Base-by-base conservation (phyloP, 2,888 invertebrate species). In the Tromatobia lineatoria region DNA sequence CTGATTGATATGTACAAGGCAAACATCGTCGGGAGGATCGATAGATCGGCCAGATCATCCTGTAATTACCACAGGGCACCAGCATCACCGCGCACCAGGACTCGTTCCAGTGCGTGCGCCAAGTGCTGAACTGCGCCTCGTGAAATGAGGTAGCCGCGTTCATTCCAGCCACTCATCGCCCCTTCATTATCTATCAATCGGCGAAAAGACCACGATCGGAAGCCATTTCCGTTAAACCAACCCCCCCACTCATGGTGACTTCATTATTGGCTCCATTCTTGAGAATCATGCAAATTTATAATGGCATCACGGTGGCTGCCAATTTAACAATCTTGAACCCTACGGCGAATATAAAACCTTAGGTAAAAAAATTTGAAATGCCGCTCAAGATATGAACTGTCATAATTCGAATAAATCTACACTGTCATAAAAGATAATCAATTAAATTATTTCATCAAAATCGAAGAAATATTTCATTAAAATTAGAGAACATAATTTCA, bases 231-330 rank as follows among this genome's bases (percentile, higher is more conserved):
- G 29, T 34, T 47, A 10, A 18, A 11, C 18, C 70, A 18, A 11
- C 18, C 70, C 2, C 29, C 74, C 57, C 47, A 34, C 64, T 52
- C 38, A 15, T 13, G 18, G 70, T 15, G 20, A 34, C 59, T 82
- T 57, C 23, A 74, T 79, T 61, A 64, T 54, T n/a, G 34, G n/a
- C 45, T 45, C 4, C 3, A 69, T 78, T 89, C 89, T 45, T 88
- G 87, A 91, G 90, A 91, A 93, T 93, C 91, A 91, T 91, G 89
- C 91, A 91, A 93, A 91, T 92, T 91, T 91, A 91, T 91, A 91
- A 91, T 90, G 91, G 91, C 91, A 90, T 89, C 88, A 88, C 88
- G 86, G 88, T 23, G 18, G 20, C 20, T 52, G 52, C 54, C 54
- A 18, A 50, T 15, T 50, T 50, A 50, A 50, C 15, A n/a, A 50